Conservation (phyloP, 2,888 invertebrate species). For the Ptycholaimellus sp. region DNA sequence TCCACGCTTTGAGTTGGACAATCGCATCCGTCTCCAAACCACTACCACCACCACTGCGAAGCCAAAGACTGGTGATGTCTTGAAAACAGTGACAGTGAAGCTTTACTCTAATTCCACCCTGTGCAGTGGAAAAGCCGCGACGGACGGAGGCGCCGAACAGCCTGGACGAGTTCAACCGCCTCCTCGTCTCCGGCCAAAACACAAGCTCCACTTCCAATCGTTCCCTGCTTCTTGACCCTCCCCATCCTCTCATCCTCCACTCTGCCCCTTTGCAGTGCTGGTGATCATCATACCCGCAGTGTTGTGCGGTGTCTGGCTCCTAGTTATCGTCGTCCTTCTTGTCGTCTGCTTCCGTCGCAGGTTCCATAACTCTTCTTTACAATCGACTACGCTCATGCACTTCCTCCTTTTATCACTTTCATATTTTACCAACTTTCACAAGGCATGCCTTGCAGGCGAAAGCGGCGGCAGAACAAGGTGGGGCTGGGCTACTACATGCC, state of each 20-base stretch:
- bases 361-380: not conserved
- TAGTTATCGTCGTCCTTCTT: constrained; percentile 11
- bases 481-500: constrained; percentile 7
- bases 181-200: not conserved
- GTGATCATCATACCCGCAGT: constrained; percentile 9
- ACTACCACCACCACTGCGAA: too few relatives aligned
- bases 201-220: too few relatives aligned
- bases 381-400: not conserved
- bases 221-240: too few relatives aligned
- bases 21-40: too few relatives aligned
- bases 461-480: constrained; percentile 4
- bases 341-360: constrained; percentile 9
- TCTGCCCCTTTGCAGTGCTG: constrained; percentile 13
- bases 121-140: not conserved
- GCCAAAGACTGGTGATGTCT: too few relatives aligned
- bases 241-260: too few relatives aligned
- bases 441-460: constrained; percentile 3
- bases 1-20: too few relatives aligned
- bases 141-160: not conserved
- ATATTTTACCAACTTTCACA: not conserved
- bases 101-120: too few relatives aligned
- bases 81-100: too few relatives aligned
- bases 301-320: constrained; percentile 11
- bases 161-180: not conserved
- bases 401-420: not conserved